Conservation (phyloP, 1,140 invertebrate genomes). For the Eurytemora carolleeae region DNA sequence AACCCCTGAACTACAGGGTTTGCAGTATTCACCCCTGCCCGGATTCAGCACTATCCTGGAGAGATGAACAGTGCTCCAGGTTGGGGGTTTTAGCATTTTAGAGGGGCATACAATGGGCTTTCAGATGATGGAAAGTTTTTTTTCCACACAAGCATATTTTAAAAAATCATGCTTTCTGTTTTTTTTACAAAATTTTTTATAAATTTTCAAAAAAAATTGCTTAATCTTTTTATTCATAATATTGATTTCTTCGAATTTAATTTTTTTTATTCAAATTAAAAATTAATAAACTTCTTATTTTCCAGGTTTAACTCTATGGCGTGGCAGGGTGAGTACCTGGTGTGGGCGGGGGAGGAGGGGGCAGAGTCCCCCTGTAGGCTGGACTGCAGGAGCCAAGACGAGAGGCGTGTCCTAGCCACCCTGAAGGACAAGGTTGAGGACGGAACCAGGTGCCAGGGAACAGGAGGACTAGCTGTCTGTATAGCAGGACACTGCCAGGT, state of each 20-base stretch:
- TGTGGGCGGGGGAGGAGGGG: neutral
- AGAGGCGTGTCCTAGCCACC: neutral
- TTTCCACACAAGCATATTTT: too few species aligned
- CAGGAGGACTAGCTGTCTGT: neutral
- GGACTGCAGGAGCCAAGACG: neutral
- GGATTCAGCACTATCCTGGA: neutral
- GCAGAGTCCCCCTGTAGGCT: neutral
- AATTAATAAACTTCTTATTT: too few species aligned
- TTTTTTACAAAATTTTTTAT: too few species aligned
- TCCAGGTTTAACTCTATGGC: neutral
- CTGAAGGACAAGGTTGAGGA: neutral
- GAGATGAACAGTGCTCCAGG: neutral
- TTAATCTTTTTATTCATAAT: too few species aligned
- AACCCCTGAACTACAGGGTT: neutral
- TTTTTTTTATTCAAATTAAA: too few species aligned
- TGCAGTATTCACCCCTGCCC: neutral
- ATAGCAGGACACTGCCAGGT: neutral
- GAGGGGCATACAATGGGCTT: too few species aligned
- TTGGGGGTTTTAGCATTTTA: neutral
- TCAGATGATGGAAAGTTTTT: too few species aligned
- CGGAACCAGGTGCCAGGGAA: neutral
- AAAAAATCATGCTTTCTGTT: too few species aligned
- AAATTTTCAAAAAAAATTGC: too few species aligned
- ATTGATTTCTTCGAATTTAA: too few species aligned
- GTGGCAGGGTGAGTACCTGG: neutral